Percentiles rank a stretch among this genome's conserved stretches.
These are phyloP conservation scores for Galeruca laticollis DNA, from an alignment of 2,888 invertebrate genomes.

Conservation along the genomic window DNA sequence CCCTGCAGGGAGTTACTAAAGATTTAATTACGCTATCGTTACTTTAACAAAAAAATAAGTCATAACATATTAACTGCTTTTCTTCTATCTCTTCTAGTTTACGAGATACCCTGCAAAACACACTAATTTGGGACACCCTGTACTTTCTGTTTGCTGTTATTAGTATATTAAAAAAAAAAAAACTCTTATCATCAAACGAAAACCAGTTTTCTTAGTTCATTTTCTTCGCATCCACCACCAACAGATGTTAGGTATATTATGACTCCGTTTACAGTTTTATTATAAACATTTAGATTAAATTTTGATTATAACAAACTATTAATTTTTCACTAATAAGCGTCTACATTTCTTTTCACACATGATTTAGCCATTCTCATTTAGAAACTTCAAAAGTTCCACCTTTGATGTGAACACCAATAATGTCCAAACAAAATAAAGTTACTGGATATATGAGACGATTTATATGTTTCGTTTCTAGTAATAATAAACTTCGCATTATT, in stretches of 20 bases:
- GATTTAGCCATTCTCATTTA: neutral
- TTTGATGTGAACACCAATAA: slow-evolving; percentile 9
- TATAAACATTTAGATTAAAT: slow-evolving; percentile 40
- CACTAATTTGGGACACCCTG: too few relatives aligned
- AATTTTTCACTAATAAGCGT: slow-evolving; percentile 21
- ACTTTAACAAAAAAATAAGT: too few relatives aligned
- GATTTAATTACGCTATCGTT: too few relatives aligned
- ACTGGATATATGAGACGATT: slow-evolving; percentile 5
- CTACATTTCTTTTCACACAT: slow-evolving; percentile 23
- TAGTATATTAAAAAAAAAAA: too few relatives aligned
- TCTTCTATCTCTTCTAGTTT: too few relatives aligned
- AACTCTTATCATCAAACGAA: neutral
- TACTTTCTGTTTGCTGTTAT: too few relatives aligned
- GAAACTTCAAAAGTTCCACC: slow-evolving; percentile 7
- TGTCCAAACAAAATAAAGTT: slow-evolving; percentile 6
- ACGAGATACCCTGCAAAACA: too few relatives aligned
- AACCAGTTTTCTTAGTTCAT: neutral
- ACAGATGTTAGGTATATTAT: slow-evolving; percentile 55
- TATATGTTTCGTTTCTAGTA: neutral
- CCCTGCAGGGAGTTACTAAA: too few relatives aligned
- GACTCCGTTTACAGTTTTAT: slow-evolving; percentile 50
- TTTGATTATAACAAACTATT: slow-evolving; percentile 30
- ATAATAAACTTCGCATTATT: slow-evolving; percentile 2
- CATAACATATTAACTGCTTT: too few relatives aligned
- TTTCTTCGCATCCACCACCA: slow-evolving; percentile 18